phyloP scores from a whole-genome alignment of 2,888 invertebrate genomes.

The Microchrysa polita region DNA sequence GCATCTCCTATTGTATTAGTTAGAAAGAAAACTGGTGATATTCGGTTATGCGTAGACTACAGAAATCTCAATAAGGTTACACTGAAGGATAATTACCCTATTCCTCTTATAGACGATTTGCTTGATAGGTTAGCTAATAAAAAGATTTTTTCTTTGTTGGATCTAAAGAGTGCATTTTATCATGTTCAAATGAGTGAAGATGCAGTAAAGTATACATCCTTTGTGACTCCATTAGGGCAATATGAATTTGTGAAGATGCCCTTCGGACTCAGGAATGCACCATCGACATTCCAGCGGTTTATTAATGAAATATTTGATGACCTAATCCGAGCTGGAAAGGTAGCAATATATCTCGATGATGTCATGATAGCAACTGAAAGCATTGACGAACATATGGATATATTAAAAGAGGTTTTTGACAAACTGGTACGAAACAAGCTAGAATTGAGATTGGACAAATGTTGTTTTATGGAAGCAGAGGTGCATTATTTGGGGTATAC shows the following conservation, averaged over 20 bases:
- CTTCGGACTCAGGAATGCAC: no score
- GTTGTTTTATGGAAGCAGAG: conserved; percentile 46
- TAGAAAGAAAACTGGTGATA: no score
- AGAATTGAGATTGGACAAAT: conserved; percentile 44
- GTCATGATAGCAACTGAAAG: conserved; percentile 46
- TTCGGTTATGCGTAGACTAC: no score
- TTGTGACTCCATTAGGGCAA: conserved; percentile 10
- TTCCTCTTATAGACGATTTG: no score
- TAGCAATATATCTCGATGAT: conserved; percentile 47
- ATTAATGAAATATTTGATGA: conserved; percentile 44
- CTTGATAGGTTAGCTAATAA: no score
- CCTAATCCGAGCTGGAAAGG: conserved; percentile 50
- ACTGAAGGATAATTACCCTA: no score
- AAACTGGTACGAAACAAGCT: conserved; percentile 45
- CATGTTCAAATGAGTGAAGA: conserved; percentile 47
- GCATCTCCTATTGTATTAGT: no score
- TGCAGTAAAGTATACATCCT: conserved; percentile 48
- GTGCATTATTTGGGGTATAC: conserved; percentile 51
- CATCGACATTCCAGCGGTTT: conserved; percentile 42
- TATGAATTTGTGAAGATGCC: no score
- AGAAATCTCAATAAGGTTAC: neutral
- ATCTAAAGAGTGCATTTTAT: conserved; percentile 3
- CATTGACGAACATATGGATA: conserved; percentile 44
- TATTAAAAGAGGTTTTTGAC: conserved; percentile 45
- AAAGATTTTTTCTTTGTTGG: no score